Conservation (phyloP, 2,797 vertebrate species). For the Eremophila alpestris region DNA sequence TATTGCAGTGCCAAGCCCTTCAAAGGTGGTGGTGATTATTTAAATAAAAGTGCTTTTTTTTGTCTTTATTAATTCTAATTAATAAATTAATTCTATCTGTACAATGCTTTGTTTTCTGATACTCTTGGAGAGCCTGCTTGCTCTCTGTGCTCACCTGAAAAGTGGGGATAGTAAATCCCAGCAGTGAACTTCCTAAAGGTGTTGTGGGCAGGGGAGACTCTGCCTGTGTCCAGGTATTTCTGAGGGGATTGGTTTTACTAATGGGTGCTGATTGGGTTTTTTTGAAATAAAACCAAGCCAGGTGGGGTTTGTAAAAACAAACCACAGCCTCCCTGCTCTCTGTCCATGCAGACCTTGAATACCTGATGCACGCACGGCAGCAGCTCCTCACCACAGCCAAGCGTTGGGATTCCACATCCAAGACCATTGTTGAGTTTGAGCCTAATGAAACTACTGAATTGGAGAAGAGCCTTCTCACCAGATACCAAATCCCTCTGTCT, state of each 20-base stretch:
- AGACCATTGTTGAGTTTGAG: constrained; percentile 94
- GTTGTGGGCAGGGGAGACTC: background rate
- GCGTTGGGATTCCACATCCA: constrained; percentile 97
- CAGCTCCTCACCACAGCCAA: constrained; percentile 95
- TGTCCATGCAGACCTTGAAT: constrained; percentile 88
- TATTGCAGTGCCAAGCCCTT: background rate
- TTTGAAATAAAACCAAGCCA: background rate
- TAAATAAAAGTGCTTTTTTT: background rate
- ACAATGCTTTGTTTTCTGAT: background rate
- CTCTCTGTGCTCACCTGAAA: background rate
- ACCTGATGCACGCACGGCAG: constrained; percentile 94
- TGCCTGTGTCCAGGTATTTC: background rate
- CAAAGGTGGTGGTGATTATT: background rate
- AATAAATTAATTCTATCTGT: too few relatives aligned
- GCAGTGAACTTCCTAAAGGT: background rate
- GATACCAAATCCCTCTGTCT: constrained; percentile 98
- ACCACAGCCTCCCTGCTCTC: background rate
- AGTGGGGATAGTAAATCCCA: background rate
- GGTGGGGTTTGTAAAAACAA: background rate
- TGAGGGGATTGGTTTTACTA: background rate
- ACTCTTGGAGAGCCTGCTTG: background rate
- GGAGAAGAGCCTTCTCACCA: constrained; percentile 93
- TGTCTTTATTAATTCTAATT: background rate
- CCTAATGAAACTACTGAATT: constrained; percentile 96
- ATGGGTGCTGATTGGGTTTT: too few relatives aligned